Base-by-base conservation (phyloP, 2,113 vertebrate species). In the Platanista minor region DNA sequence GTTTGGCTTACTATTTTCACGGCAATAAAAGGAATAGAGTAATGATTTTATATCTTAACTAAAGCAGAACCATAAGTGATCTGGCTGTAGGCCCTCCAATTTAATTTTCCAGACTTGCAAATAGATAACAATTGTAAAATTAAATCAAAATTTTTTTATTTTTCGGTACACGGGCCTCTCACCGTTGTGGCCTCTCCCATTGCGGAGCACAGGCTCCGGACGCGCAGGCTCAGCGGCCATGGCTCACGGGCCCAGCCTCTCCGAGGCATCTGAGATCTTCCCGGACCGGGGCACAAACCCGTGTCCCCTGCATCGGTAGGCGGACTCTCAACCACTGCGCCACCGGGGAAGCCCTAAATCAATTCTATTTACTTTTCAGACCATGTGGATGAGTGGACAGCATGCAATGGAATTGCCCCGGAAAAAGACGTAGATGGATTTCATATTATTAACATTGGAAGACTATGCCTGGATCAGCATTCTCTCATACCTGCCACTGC, bases 391-490 rank as follows among this genome's bases (percentile, higher is more conserved):
- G 99, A 99, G 54, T 97, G 99, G 92, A 95, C 98, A 0, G 98
- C 99, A 8, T 99, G 99, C 80, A 99, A 99, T 0, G 98, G 99
- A 83, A 98, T 99, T 3, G 97, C 99, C 46, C 99, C 99, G 25
- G 99, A 99, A 66, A 99, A 99, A 97, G 99, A 99, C 6, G 99
- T 99, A 11, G 99, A 99, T 82, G 99, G 99, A 3, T 99, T 99
- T 97, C 99, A 99, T 17, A 98, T 99, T 80, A 97, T 99, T 87
- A 99, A 99, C 41, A 98, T 99, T 2, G 99, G 99, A 36, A 99
- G 99, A 59, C 98, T 99, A 94, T 99, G 99, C 96, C 99, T 99
- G 9, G 99, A 99, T 94, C 99, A 99, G 98, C 98, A 98, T 66
- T 99, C 99, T 6, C 93, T 99, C 83, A 98, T 99, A 89, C 99